A percentile compares a stretch with the other conserved stretches of the same genome.
Evolutionary conservation across 2,888 invertebrate species (phyloP).

Genomic region (Ectemnius continuus): DNA sequence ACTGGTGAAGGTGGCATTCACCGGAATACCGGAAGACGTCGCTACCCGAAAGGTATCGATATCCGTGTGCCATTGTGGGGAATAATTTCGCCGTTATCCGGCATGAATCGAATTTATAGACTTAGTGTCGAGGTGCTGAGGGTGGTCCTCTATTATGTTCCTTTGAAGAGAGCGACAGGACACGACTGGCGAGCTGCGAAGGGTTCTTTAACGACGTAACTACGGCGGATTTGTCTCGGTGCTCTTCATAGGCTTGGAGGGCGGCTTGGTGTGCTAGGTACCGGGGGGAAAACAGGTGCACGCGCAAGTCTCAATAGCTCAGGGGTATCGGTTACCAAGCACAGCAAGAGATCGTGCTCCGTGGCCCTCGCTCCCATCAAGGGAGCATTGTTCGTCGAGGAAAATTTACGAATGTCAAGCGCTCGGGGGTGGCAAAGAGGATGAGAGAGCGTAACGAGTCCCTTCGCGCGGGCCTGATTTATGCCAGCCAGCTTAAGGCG

Average conservation of each 20-base stretch:
- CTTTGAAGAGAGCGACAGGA: not conserved
- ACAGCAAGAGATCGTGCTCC: slow-evolving; percentile 38
- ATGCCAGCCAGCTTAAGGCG: slow-evolving; percentile 45
- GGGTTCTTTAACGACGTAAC: slow-evolving; percentile 50
- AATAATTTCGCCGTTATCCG: slow-evolving; percentile 8
- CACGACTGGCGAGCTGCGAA: slow-evolving; percentile 32
- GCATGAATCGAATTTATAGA: not conserved
- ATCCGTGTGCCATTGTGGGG: not conserved
- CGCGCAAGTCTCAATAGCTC: slow-evolving; percentile 51
- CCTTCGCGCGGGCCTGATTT: slow-evolving; percentile 59
- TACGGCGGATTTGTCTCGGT: slow-evolving; percentile 50
- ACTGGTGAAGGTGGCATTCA: too few species aligned
- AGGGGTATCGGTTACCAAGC: slow-evolving; percentile 66
- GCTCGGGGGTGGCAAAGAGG: slow-evolving; percentile 26
- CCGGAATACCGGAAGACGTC: not conserved
- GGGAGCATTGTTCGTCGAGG: slow-evolving; percentile 55
- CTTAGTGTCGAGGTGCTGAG: not conserved
- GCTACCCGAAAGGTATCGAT: not conserved
- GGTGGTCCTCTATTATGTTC: not conserved
- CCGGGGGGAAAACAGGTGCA: slow-evolving; percentile 46
- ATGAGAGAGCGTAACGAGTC: slow-evolving; percentile 35
- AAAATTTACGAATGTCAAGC: slow-evolving; percentile 63
- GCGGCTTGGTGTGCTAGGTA: not conserved
- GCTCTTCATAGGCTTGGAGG: not conserved
- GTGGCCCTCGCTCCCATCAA: slow-evolving; percentile 41